These are phyloP conservation scores for Drosophila affinis DNA, from an alignment of 2,888 invertebrate species.

Conservation along the genomic window DNA sequence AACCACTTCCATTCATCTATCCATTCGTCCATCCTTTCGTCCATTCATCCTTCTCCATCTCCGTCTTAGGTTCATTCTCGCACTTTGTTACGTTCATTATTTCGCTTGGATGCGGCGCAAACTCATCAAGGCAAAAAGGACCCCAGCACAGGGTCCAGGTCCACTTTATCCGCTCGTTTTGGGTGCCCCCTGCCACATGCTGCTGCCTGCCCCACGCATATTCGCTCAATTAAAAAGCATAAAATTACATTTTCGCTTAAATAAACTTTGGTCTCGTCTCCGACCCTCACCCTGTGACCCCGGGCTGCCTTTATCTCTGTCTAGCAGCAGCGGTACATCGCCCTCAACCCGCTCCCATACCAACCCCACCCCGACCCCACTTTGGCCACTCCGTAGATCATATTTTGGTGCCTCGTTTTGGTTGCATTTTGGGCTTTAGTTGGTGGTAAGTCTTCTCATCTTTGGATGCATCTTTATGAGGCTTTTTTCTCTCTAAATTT, in stretches of 20 bases:
- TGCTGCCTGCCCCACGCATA: constrained; percentile 63
- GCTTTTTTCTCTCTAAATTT: not conserved
- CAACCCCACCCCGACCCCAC: not conserved
- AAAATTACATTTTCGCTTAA: constrained; percentile 79
- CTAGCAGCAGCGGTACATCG: not conserved
- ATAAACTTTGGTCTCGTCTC: constrained; percentile 56
- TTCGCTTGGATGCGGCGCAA: constrained; percentile 76
- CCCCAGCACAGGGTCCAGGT: constrained; percentile 20
- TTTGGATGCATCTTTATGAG: not conserved
- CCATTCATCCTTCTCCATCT: not conserved
- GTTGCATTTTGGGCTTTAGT: no score
- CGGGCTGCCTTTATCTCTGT: constrained; percentile 6
- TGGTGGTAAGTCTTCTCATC: not conserved
- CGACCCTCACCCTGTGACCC: no score
- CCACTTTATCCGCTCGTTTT: constrained; percentile 25
- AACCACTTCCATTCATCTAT: not conserved
- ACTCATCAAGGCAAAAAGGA: constrained; percentile 62
- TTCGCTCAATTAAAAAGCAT: constrained; percentile 80
- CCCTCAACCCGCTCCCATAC: not conserved
- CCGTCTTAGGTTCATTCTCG: constrained; percentile 16
- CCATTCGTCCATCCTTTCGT: not conserved
- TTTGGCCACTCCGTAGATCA: constrained; percentile 2
- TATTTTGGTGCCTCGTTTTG: not conserved
- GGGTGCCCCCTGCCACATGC: constrained; percentile 50
- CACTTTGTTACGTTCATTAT: constrained; percentile 62